Evolutionary conservation across 2,113 vertebrate species (phyloP), one percentile per base, ranked within the genome.

Genomic region (Symphodus melops): DNA sequence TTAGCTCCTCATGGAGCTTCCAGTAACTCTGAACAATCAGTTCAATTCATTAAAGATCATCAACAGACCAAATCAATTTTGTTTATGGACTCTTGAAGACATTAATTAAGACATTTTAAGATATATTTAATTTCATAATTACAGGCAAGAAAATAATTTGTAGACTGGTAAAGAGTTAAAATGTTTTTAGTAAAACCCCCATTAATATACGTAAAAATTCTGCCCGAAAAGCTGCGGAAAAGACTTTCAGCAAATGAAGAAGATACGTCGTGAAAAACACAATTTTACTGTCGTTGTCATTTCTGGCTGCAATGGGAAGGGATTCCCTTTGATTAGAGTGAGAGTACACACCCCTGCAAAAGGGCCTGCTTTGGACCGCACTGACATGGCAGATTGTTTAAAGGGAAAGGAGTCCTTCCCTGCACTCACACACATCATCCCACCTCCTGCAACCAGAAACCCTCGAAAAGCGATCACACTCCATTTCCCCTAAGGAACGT

Each of bases 311-410:
- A 73, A 77, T 61, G 49, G 66, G 19, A 33, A 88, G 91, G 91
- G 90, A 91, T 86, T 87, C 87, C 90, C 87, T 83, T 82, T 16
- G 77, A 80, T 81, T 74, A 55, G 64, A 69, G 51, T 46, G 75
- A 66, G 79, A 59, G 75, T 44, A 77, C 88, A 92, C 89, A 85
- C 88, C 83, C 75, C 73, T 84, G 81, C 89, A 72, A 73, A 80
- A 72, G 74, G 82, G 72, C 74, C 85, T 23, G 21, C 73, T 82
- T 86, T 84, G 77, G 83, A 77, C 79, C 48, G 66, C 82, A 87
- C 87, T 90, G 88, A 89, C 91, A 89, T 59, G 79, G 87, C 88
- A 92, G 76, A 85, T 80, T 85, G 87, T 85, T 88, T 76, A 84
- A 88, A 91, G 86, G 79, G 82, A 88, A 86, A 85, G 84, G 83